Conservation (phyloP, 1,140 invertebrate genomes). For the Aphelenchoides besseyi region DNA sequence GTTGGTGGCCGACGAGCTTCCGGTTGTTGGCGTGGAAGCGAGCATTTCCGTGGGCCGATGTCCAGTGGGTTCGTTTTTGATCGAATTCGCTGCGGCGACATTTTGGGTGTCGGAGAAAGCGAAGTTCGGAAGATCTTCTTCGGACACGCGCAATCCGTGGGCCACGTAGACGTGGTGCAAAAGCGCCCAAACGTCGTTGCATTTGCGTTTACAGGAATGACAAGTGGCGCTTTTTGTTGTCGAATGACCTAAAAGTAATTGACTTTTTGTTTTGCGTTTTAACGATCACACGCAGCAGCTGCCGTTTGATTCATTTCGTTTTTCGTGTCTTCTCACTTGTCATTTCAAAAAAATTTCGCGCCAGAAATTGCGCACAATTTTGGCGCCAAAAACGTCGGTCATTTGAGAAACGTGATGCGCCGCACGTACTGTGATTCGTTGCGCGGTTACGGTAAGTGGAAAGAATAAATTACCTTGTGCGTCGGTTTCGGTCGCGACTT, state of each 20-base stretch:
- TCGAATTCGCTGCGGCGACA: slow-evolving; percentile 22
- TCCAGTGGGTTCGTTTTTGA: background rate
- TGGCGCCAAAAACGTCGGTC: background rate
- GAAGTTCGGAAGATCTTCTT: slow-evolving; percentile 42
- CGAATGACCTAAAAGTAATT: background rate
- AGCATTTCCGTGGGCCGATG: slow-evolving; percentile 3
- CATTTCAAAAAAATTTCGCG: background rate
- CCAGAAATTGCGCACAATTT: slow-evolving; percentile 3
- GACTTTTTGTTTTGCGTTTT: background rate
- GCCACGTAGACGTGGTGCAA: slow-evolving; percentile 55
- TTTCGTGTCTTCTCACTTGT: background rate
- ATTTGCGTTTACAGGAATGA: slow-evolving; percentile 55
- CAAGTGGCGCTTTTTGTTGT: slow-evolving; percentile 39
- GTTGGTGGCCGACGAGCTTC: background rate
- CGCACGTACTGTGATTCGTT: too few species aligned
- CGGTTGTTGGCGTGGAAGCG: slow-evolving; percentile 16
- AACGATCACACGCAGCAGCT: background rate
- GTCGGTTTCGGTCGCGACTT: slow-evolving; percentile 29
- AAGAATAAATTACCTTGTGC: slow-evolving; percentile 12
- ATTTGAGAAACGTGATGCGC: too few species aligned
- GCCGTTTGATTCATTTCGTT: background rate
- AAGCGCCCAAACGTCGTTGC: slow-evolving; percentile 54
- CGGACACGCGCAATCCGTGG: slow-evolving; percentile 54
- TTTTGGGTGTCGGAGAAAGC: background rate
- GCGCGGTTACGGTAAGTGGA: too few species aligned